Base-by-base conservation (phyloP, 2,797 vertebrate species). In the Acipenser oxyrinchus region DNA sequence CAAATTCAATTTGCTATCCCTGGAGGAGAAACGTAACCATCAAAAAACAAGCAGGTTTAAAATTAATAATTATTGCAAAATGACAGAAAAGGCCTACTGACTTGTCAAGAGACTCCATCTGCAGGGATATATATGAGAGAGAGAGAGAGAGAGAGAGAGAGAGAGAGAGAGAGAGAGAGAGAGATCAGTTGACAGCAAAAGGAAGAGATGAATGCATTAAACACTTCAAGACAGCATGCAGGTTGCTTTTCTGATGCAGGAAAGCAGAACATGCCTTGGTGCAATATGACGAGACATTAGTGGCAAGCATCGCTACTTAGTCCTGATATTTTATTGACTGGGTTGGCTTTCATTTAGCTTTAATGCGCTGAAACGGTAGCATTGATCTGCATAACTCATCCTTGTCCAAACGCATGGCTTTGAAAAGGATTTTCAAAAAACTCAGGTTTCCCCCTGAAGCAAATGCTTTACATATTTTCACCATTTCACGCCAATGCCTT, bases 81-180 rank as follows among this genome's bases (percentile, higher is more conserved):
- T 48, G 61, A 82, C 72, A 76, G 69, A 73, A 78, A 75, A 84
- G 73, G 82, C 84, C 86, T 95, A 99, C 96, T 97, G 90, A 99
- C 97, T 99, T 98, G 88, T 95, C 93, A 84, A 84, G 80, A 83
- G 80, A 85, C 87, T 96, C 93, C 93, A 91, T 87, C 95, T 97
- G 93, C 81, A 74, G 78, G 78, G 73, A 77, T 81, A 77, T 71
- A 77, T 81, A 77, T 71, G 68, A 77, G 74, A 79, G 10, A 64
- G 73, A 69, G 75, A 81, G 66, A 82, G 71, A 83, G 70, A 81
- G 69, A 66, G 62, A 72, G 73, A 80, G 63, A 78, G 75, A 82
- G 64, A 82, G 71, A 81, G 73, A 80, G 64, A 78, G 75, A 82
- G 68, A 71, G 76, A 48, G 62, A 73, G 71, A 76, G 73, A 80